Evolutionary conservation across 2,797 vertebrate species (phyloP).

Genomic region (Anas bernieri): DNA sequence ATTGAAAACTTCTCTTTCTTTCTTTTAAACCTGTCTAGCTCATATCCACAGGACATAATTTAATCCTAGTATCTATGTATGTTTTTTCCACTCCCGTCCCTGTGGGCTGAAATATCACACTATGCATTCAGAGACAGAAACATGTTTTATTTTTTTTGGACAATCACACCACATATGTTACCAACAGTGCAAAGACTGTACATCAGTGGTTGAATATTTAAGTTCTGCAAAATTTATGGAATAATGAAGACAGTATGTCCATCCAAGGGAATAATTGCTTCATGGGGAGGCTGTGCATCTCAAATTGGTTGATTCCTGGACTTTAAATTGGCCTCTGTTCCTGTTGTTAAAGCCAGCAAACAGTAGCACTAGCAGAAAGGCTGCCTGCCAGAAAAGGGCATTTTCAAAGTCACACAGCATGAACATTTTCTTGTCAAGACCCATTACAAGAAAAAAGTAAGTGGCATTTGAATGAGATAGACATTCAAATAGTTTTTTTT

Average conservation of each 20-base stretch:
- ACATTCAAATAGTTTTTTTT: too few species aligned
- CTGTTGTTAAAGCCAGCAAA: conserved; percentile 57
- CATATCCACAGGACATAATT: conserved; percentile 1
- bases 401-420: conserved; percentile 72
- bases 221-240: conserved; percentile 39
- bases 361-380: conserved; percentile 25
- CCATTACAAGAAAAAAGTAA: conserved; percentile 60
- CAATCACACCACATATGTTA: conserved; percentile 6
- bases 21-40: conserved; percentile 22
- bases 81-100: conserved; percentile 11
- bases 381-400: conserved; percentile 54
- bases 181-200: not conserved
- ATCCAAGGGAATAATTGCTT: conserved; percentile 53
- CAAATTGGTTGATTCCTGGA: conserved; percentile 51
- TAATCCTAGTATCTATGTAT: not conserved
- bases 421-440: conserved; percentile 62
- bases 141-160: conserved; percentile 1
- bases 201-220: not conserved
- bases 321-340: conserved; percentile 44
- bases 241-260: conserved; percentile 39
- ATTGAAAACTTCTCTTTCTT: conserved; percentile 16
- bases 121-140: not conserved
- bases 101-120: not conserved
- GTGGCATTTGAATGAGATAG: conserved; percentile 54
- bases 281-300: not conserved